Conservation (phyloP, 1,140 invertebrate genomes). For the Apis dorsata region DNA sequence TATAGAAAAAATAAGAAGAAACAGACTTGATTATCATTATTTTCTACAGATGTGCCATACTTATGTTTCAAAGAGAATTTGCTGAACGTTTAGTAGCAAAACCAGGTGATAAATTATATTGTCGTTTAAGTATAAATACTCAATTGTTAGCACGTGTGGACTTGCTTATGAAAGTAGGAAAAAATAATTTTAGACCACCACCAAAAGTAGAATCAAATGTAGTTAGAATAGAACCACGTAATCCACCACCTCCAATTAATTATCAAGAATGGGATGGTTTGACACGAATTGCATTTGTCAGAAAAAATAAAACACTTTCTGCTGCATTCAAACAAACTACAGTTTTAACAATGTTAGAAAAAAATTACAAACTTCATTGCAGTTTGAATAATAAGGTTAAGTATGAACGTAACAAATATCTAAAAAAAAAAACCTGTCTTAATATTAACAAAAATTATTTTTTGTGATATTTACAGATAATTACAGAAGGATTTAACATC, state of each 20-base stretch:
- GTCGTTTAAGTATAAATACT: conserved; percentile 97
- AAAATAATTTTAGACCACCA: conserved; percentile 99
- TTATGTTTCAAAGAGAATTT: conserved; percentile 99
- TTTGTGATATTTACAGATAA: conserved; percentile 80
- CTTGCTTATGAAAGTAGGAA: conserved; percentile 98
- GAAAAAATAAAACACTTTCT: conserved; percentile 96
- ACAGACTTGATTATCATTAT: conserved; percentile 25
- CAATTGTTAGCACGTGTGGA: conserved; percentile 97
- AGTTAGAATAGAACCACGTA: conserved; percentile 97
- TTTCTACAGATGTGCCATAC: conserved; percentile 93
- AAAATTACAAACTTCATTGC: conserved; percentile 95
- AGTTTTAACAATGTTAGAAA: conserved; percentile 91
- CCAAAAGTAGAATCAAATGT: conserved; percentile 99
- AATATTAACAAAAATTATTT: conserved; percentile 28
- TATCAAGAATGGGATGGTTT: conserved; percentile 99
- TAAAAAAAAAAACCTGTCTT: background rate
- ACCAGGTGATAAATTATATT: conserved; percentile 98
- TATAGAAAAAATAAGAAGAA: background rate
- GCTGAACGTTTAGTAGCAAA: conserved; percentile 97
- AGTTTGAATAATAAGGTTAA: conserved; percentile 92
- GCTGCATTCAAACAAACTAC: conserved; percentile 92
- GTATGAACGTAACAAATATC: conserved; percentile 30
- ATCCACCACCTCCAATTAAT: conserved; percentile 97
- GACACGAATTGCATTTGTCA: conserved; percentile 94
- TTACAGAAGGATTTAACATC: conserved; percentile 91